Percentiles rank a stretch among this genome's conserved stretches.
Evolutionary conservation across 2,113 vertebrate species (phyloP).

Genomic region (Eidolon helvum): DNA sequence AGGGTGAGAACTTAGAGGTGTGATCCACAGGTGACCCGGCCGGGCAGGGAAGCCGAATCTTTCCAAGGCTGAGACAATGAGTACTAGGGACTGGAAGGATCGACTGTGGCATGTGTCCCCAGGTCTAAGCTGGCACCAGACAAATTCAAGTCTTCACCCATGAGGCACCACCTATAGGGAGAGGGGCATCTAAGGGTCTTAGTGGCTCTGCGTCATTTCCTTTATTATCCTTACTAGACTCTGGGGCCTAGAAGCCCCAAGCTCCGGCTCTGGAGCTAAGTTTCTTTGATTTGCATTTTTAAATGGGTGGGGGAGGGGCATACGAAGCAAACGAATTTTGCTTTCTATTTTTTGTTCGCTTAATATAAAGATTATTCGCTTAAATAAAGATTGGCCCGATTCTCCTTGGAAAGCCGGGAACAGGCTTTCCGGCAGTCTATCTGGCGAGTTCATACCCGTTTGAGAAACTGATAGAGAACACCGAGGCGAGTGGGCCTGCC

Average conservation of each 20-base stretch:
- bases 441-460: not conserved
- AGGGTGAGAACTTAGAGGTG: not conserved
- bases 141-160: accelerated
- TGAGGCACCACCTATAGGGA: not conserved
- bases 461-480: not conserved
- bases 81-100: too few relatives aligned
- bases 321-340: not conserved
- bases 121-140: not conserved
- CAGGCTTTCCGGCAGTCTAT: not conserved
- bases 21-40: not conserved
- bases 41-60: not conserved
- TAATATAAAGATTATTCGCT: not conserved
- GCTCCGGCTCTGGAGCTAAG: not conserved
- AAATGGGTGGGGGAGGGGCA: not conserved
- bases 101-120: accelerated
- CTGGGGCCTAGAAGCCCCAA: not conserved
- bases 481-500: accelerated
- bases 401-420: not conserved
- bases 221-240: not conserved
- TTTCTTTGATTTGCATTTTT: slow-evolving; percentile 12
- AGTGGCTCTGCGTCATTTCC: not conserved
- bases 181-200: accelerated
- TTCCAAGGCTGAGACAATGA: not conserved
- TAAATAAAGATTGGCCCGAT: not conserved
- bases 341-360: not conserved